Evolutionary conservation across 2,113 vertebrate genomes (phyloP), one percentile per base, ranked within the genome.

Genomic region (Silurus asotus): DNA sequence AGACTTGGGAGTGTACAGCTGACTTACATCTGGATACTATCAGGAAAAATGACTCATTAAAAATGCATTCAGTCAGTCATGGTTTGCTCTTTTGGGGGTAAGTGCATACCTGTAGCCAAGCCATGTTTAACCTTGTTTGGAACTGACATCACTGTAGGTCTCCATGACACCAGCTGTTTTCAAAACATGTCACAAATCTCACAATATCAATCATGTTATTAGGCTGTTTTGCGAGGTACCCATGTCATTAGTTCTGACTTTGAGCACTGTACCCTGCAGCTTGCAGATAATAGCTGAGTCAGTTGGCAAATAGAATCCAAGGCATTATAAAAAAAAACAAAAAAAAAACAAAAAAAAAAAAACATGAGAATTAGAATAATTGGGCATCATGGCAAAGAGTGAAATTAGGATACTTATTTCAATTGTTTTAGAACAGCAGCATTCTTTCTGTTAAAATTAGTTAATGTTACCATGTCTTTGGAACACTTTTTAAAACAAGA

Each of bases 401-500:
- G 6, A 51, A 20, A 59, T 49, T 75, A 51, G 9, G 13, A 48
- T 55, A 15, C 37, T 45, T 58, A 56, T 82, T 23, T 75, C 13
- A 8, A 2, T 20, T 6, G 62, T 62, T 81, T 81, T 62, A 45
- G 6, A 49, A 48, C 28, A 62, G 45, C 37, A 62, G 87, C 49
- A 78, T 81, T 75, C 61, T 62, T 45, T 19, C 58, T 55, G 8
- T 9, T 37, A 67, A 58, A 20, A 59, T 84, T 85, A 15, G 84
- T 86, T 90, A 81, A 84, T 62, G 85, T 92, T 93, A 91, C 88
- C 15, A 89, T 87, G 88, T 88, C 85, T 93, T 94, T 91, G 91
- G 92, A 92, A 90, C 87, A 91, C 89, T 76, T 88, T 85, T 91
- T 88, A 89, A 94, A 93, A 92, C 91, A 93, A 86, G 87, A 93